Conservation (phyloP, 2,888 invertebrate species). For the Podabrus alpinus region DNA sequence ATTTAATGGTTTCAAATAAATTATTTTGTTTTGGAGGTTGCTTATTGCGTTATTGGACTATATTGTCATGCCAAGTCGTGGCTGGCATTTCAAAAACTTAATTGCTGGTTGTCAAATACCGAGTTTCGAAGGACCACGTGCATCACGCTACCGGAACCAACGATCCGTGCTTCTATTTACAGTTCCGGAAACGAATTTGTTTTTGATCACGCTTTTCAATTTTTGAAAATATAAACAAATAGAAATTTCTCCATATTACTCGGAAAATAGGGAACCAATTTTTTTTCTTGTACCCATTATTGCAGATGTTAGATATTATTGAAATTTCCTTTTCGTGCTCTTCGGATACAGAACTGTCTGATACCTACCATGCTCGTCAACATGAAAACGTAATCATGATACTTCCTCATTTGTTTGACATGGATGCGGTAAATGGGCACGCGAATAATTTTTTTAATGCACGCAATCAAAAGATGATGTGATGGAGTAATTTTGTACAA, state of each 20-base stretch:
- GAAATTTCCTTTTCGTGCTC: constrained; percentile 1
- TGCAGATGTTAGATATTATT: background rate
- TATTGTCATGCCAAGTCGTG: background rate
- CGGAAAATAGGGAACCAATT: background rate
- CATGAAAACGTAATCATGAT: constrained; percentile 17
- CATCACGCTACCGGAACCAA: constrained; percentile 28
- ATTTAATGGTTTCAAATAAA: constrained; percentile 16
- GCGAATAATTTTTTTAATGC: constrained; percentile 8
- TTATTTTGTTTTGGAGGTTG: background rate
- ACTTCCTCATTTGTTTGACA: constrained; percentile 21
- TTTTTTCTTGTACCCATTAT: too few relatives aligned
- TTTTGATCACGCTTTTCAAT: constrained; percentile 20
- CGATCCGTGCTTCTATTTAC: constrained; percentile 22
- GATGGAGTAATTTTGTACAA: background rate
- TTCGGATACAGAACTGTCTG: background rate
- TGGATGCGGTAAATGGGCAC: constrained; percentile 21
- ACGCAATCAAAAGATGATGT: background rate
- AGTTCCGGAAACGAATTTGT: constrained; percentile 65
- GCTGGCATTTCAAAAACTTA: background rate
- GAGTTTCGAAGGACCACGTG: constrained; percentile 19
- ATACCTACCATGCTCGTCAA: background rate
- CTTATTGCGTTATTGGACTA: background rate
- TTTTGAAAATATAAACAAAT: background rate
- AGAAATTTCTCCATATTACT: background rate
- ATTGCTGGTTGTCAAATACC: constrained; percentile 1